Conservation (phyloP, 2,888 invertebrate species). For the Trachelus iudaicus region DNA sequence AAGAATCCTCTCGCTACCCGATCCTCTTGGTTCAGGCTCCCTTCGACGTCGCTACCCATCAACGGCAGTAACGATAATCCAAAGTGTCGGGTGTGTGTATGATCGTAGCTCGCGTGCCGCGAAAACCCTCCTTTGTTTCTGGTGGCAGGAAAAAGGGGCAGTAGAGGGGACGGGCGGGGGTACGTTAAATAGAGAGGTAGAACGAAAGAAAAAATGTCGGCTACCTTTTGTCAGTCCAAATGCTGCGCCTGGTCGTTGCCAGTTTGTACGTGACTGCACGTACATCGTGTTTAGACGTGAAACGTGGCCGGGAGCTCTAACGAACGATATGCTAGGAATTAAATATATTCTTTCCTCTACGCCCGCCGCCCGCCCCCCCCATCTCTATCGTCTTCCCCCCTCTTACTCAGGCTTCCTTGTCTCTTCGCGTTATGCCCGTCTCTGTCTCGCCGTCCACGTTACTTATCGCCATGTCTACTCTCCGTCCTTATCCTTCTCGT, state of each 20-base stretch:
- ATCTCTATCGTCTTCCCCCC: too few relatives aligned
- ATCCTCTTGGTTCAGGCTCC: background rate
- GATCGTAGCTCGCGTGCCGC: background rate
- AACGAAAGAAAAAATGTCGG: background rate
- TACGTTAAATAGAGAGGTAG: background rate
- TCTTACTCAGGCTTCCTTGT: too few relatives aligned
- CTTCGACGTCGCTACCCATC: background rate
- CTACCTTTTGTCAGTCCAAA: conserved; percentile 28
- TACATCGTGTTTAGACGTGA: conserved; percentile 44
- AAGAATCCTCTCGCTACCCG: background rate
- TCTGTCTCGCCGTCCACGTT: background rate
- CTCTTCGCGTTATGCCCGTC: background rate
- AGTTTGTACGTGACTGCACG: conserved; percentile 42
- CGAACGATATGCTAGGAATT: conserved; percentile 31
- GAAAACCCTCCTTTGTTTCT: background rate
- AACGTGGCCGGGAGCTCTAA: conserved; percentile 40
- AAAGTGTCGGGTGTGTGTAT: background rate
- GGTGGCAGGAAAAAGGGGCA: too few relatives aligned
- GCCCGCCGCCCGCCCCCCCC: too few relatives aligned
- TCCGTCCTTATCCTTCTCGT: background rate
- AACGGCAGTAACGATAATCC: background rate
- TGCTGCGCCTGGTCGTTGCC: conserved; percentile 19
- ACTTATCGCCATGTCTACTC: background rate
- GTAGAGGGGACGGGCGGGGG: too few relatives aligned
- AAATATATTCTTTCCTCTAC: conserved; percentile 29